Conservation (phyloP, 2,113 vertebrate genomes). For the Ictalurus furcatus region DNA sequence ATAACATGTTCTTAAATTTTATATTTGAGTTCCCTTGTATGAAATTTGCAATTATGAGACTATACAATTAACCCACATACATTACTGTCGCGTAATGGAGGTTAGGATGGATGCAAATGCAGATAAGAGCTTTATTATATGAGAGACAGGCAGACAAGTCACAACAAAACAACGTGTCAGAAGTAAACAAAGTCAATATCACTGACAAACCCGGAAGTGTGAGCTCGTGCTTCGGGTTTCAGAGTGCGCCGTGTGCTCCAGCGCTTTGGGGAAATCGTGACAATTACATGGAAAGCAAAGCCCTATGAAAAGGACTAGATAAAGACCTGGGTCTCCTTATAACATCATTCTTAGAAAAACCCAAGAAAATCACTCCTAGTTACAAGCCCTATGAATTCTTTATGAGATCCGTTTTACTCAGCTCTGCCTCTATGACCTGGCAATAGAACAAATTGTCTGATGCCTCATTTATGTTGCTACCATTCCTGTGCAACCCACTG, state of each 20-base stretch:
- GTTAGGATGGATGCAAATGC: too few relatives aligned
- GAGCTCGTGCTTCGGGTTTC: too few relatives aligned
- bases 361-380: slow-evolving; percentile 9
- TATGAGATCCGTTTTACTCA: slow-evolving; percentile 13
- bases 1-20: not conserved
- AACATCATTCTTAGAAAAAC: slow-evolving; percentile 10
- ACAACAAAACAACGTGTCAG: too few relatives aligned
- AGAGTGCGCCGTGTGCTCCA: too few relatives aligned
- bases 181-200: too few relatives aligned
- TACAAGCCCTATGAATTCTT: slow-evolving; percentile 31
- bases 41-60: not conserved
- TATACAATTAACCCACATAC: not conserved
- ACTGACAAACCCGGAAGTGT: too few relatives aligned
- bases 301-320: not conserved
- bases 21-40: not conserved
- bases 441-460: not conserved
- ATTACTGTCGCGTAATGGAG: not conserved
- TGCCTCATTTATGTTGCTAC: slow-evolving; percentile 19
- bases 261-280: too few relatives aligned
- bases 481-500: not conserved
- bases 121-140: too few relatives aligned
- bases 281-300: not conserved
- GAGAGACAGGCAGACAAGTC: too few relatives aligned
- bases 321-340: not conserved
- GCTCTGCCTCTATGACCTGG: slow-evolving; percentile 14